These are phyloP conservation scores for Sebastes hubbsi DNA, from an alignment of 2,797 vertebrate genomes.

Conservation along the genomic window DNA sequence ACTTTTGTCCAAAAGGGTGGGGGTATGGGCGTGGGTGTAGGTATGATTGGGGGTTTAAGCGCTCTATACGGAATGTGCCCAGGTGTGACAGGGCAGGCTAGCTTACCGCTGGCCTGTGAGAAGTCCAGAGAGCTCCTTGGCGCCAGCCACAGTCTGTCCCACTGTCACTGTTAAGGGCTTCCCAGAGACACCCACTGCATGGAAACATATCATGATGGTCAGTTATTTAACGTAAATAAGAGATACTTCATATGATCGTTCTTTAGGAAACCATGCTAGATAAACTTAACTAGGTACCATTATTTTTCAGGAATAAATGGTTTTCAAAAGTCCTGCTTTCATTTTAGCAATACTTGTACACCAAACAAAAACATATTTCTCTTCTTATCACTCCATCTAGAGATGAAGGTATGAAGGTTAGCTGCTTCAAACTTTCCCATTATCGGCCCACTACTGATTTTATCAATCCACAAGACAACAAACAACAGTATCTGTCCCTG, in stretches of 20 bases:
- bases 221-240: neutral
- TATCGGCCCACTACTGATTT: conserved; percentile 1
- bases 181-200: conserved; percentile 75
- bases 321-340: neutral
- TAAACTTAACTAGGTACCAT: neutral
- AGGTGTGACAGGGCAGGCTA: neutral
- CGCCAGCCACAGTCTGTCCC: conserved; percentile 82
- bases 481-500: neutral
- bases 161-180: conserved; percentile 86
- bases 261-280: neutral
- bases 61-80: conserved; percentile 24
- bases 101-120: conserved; percentile 89
- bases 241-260: neutral
- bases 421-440: neutral
- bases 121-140: conserved; percentile 91
- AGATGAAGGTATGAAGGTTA: neutral
- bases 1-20: conserved; percentile 40
- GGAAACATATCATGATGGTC: neutral
- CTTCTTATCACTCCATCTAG: neutral
- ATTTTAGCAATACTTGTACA: neutral
- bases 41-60: conserved; percentile 25
- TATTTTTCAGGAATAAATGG: neutral
- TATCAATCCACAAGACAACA: neutral
- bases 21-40: conserved; percentile 39
- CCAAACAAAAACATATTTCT: neutral